Percentiles rank a stretch among this genome's conserved stretches.
phyloP scores from a whole-genome alignment of 1,140 invertebrate species.

The Heterodera carotae region DNA sequence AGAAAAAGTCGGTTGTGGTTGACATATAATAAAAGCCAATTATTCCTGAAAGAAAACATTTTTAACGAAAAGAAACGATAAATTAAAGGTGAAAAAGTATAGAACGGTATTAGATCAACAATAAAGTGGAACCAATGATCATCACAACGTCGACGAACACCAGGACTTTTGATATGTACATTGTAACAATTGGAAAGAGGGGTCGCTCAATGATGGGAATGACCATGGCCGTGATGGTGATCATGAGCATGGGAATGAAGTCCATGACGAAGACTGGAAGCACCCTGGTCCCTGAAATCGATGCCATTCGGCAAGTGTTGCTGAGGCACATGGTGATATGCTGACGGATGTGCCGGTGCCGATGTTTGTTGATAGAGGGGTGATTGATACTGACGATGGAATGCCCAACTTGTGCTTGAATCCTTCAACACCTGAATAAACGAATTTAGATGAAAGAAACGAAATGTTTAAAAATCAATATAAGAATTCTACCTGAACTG shows the following conservation, averaged over 20 bases:
- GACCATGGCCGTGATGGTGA: constrained; percentile 21
- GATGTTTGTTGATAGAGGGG: constrained; percentile 16
- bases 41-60: too few species aligned
- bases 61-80: too few species aligned
- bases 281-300: not conserved
- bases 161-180: not conserved
- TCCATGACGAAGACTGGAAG: not conserved
- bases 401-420: constrained; percentile 12
- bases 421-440: constrained; percentile 17
- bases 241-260: not conserved
- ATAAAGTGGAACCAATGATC: too few species aligned
- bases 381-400: constrained; percentile 20
- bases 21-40: too few species aligned
- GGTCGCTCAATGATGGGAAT: constrained; percentile 13
- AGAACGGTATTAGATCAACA: too few species aligned
- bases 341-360: not conserved
- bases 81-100: too few species aligned
- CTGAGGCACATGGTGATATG: not conserved
- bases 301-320: not conserved
- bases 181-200: not conserved
- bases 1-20: too few species aligned
- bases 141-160: too few species aligned
- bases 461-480: not conserved
- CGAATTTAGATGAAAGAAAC: not conserved
- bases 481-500: constrained; percentile 65